These are phyloP conservation scores for Vimba vimba DNA, from an alignment of 2,113 vertebrate genomes.

Conservation along the genomic window DNA sequence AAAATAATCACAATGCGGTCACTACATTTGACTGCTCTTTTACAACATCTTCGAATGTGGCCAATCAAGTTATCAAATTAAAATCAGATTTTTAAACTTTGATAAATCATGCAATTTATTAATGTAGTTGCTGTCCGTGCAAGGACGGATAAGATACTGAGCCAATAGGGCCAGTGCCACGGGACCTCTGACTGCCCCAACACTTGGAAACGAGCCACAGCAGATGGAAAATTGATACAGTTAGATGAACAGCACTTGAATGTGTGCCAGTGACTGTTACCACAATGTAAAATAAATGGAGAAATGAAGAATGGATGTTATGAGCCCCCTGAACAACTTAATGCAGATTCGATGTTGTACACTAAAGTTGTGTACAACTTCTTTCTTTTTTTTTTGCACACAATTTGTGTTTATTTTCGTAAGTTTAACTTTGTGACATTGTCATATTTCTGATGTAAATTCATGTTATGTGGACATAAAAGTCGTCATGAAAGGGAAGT, in stretches of 20 bases:
- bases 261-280: slow-evolving; percentile 26
- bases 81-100: neutral
- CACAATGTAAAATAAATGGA: slow-evolving; percentile 6
- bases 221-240: slow-evolving; percentile 27
- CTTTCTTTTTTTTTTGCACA: neutral
- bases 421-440: too few relatives aligned
- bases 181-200: slow-evolving; percentile 4
- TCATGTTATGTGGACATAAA: neutral
- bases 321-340: neutral
- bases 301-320: neutral
- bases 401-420: neutral
- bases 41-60: neutral
- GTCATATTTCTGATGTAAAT: neutral
- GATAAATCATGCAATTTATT: neutral
- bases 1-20: neutral
- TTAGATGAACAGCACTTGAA: neutral
- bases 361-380: neutral
- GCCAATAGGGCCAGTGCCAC: slow-evolving; percentile 17
- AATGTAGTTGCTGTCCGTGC: neutral
- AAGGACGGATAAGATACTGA: neutral
- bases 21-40: neutral
- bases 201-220: slow-evolving; percentile 22
- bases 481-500: neutral
- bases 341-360: neutral
- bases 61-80: neutral